A percentile compares a stretch with the other conserved stretches of the same genome.
Conservation (phyloP, 2,797 vertebrate species). For the Rhynchotus rufescens region DNA sequence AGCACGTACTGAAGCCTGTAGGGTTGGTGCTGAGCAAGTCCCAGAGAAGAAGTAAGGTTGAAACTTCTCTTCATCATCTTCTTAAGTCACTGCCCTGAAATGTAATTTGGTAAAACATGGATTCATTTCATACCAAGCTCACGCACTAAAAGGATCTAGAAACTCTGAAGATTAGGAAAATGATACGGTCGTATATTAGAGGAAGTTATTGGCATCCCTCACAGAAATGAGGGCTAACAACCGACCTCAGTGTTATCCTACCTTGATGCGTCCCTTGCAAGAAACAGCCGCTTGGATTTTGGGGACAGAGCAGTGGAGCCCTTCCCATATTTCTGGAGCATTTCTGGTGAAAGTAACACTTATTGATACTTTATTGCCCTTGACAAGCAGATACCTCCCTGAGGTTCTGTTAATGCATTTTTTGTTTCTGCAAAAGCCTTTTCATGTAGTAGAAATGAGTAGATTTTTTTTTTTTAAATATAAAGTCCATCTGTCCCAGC, state of each 20-base stretch:
- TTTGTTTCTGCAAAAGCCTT: conserved; percentile 4
- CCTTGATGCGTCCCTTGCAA: background rate
- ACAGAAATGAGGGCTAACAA: background rate
- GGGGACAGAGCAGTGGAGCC: background rate
- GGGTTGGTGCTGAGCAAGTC: too few relatives aligned
- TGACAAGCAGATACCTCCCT: background rate
- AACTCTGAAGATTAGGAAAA: conserved; percentile 23
- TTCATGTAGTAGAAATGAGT: background rate
- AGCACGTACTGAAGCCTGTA: background rate
- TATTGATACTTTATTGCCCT: background rate
- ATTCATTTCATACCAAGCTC: background rate
- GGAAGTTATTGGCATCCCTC: background rate
- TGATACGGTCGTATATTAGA: background rate
- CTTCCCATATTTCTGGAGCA: background rate
- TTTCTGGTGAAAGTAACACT: background rate
- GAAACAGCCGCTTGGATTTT: background rate
- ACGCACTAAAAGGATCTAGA: conserved; percentile 22
- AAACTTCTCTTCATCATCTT: background rate
- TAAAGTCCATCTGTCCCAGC: conserved; percentile 66
- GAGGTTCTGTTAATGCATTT: background rate
- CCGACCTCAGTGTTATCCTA: accelerated
- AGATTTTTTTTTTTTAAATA: background rate
- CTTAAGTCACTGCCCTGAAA: background rate
- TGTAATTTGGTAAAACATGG: background rate
- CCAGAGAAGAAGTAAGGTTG: too few relatives aligned